Percentiles rank a stretch among this genome's conserved stretches.
These are phyloP conservation scores for Temnopleurus reevesii DNA, from an alignment of 53 echinoderm and acorn worm species.

Conservation along the genomic window DNA sequence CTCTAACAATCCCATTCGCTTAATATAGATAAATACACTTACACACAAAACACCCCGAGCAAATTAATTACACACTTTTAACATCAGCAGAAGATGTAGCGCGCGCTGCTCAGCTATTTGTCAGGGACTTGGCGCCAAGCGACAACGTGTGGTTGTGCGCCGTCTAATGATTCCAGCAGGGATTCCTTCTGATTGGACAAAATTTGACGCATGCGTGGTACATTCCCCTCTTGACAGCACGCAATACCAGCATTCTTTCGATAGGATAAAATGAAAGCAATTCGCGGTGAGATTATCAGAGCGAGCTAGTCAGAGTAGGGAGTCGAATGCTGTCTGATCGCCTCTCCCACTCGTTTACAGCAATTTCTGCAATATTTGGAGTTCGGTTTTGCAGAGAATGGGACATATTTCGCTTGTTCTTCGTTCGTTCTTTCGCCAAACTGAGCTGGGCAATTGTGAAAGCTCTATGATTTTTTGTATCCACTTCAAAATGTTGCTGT, in stretches of 20 bases:
- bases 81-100: constrained; percentile 44
- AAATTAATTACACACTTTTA: constrained; percentile 50
- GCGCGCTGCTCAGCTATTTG: neutral
- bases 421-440: neutral
- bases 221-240: neutral
- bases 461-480: neutral
- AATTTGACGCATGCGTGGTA: constrained; percentile 25
- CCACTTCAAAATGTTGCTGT: constrained; percentile 10
- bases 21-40: neutral
- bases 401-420: neutral
- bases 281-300: constrained; percentile 6
- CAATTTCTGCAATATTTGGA: neutral
- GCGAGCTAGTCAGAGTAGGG: neutral
- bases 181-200: constrained; percentile 3
- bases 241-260: neutral
- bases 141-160: neutral
- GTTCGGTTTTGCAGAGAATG: neutral
- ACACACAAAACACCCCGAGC: constrained; percentile 3
- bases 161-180: constrained; percentile 1
- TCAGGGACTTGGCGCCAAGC: neutral
- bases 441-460: neutral
- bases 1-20: neutral
- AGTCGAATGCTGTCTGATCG: neutral
- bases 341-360: neutral
- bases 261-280: constrained; percentile 6